A percentile compares a stretch with the other conserved stretches of the same genome.
These are phyloP conservation scores for Strigamia crassipes DNA, from an alignment of 2,888 invertebrate species.

Conservation along the genomic window DNA sequence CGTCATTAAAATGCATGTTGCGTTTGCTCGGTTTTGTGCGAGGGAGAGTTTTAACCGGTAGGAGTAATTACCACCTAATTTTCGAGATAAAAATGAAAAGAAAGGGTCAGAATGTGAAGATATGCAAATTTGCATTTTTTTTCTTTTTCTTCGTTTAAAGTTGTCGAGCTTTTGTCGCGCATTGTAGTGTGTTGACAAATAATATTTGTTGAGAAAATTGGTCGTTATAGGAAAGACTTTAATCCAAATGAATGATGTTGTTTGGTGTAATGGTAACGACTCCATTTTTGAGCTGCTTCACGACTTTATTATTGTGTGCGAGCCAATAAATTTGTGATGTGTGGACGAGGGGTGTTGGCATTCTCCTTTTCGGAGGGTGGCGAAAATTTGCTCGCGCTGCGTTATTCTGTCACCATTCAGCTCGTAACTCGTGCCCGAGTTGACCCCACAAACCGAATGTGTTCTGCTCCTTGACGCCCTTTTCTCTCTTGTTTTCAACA, in stretches of 20 bases:
- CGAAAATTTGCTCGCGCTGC: slow-evolving; percentile 13
- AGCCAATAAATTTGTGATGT: slow-evolving; percentile 42
- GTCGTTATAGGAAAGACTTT: background rate
- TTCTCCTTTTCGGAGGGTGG: slow-evolving; percentile 22
- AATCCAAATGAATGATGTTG: slow-evolving; percentile 38
- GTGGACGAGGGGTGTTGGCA: slow-evolving; percentile 38
- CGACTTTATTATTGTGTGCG: slow-evolving; percentile 42
- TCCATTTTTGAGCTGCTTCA: slow-evolving; percentile 12
- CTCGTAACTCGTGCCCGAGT: slow-evolving; percentile 38
- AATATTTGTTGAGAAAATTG: background rate
- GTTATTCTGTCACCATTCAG: slow-evolving; percentile 40
- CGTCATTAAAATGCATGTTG: background rate
- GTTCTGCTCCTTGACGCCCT: slow-evolving; percentile 35
- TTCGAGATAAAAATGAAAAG: background rate
- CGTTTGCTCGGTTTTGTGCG: background rate
- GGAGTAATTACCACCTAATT: background rate
- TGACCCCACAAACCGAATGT: slow-evolving; percentile 32
- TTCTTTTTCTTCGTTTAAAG: too few relatives aligned
- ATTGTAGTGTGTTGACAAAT: background rate
- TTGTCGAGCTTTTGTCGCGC: too few relatives aligned
- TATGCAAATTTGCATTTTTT: too few relatives aligned
- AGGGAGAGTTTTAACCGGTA: background rate
- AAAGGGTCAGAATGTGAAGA: background rate
- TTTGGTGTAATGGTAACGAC: background rate
- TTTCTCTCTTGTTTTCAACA: slow-evolving; percentile 21